These are phyloP conservation scores for Camelus dromedarius DNA, from an alignment of 2,113 vertebrate species.

Conservation along the genomic window DNA sequence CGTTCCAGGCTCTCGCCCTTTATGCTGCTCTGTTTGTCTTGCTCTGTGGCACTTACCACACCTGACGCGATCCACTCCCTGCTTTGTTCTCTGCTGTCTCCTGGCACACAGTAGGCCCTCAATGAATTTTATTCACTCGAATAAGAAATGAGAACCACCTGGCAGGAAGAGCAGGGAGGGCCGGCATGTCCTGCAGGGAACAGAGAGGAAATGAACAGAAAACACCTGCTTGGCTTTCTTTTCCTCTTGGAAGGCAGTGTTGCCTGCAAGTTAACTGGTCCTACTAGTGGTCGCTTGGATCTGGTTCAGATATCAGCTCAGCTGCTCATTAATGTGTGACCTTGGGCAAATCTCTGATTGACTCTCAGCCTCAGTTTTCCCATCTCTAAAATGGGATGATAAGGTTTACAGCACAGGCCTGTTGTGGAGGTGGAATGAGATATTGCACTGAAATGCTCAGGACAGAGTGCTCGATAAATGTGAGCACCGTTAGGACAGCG, in stretches of 20 bases:
- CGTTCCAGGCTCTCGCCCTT: background rate
- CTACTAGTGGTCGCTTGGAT: background rate
- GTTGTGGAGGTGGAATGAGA: background rate
- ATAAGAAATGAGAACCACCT: background rate
- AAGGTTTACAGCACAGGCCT: background rate
- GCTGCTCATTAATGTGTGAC: background rate
- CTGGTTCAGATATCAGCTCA: background rate
- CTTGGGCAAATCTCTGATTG: background rate
- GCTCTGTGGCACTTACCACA: background rate
- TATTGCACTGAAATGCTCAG: background rate
- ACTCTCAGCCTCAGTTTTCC: background rate
- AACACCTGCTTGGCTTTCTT: background rate
- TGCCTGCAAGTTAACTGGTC: background rate
- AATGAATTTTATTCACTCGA: background rate
- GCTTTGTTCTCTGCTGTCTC: background rate
- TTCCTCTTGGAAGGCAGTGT: background rate
- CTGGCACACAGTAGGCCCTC: background rate
- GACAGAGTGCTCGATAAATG: fast-evolving
- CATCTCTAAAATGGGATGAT: background rate
- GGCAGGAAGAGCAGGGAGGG: background rate
- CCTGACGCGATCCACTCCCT: background rate
- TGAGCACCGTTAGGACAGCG: background rate
- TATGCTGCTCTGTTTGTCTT: no score
- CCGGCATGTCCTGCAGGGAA: fast-evolving
- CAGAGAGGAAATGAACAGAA: background rate